Conservation (phyloP, 2,888 invertebrate genomes). For the Onthophagus sagittarius region DNA sequence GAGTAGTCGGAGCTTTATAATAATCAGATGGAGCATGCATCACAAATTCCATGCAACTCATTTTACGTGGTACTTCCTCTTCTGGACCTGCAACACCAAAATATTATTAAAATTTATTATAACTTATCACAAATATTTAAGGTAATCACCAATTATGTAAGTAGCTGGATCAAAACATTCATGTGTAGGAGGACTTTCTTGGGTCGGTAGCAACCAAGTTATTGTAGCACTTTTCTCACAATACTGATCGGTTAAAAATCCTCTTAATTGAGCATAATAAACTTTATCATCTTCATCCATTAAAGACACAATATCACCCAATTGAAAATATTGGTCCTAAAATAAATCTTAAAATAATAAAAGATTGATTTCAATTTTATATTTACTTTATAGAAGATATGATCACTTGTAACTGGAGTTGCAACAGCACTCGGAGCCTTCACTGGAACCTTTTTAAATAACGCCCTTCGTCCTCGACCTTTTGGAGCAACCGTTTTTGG, state of each 20-base stretch:
- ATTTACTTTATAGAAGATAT: constrained; percentile 68
- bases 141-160: constrained; percentile 71
- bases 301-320: constrained; percentile 88
- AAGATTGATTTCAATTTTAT: background rate
- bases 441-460: constrained; percentile 75
- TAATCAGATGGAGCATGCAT: constrained; percentile 94
- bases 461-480: constrained; percentile 71
- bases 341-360: constrained; percentile 26
- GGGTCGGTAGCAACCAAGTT: constrained; percentile 88
- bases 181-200: constrained; percentile 71
- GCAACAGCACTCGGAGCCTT: constrained; percentile 80
- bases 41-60: constrained; percentile 86
- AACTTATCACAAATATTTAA: background rate
- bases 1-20: constrained; percentile 70
- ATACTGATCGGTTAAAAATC: constrained; percentile 86
- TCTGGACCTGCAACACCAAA: constrained; percentile 69
- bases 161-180: constrained; percentile 83
- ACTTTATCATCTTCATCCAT: constrained; percentile 70
- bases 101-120: background rate
- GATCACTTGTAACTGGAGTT: constrained; percentile 76
- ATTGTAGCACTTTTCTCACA: constrained; percentile 90
- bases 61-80: constrained; percentile 80
- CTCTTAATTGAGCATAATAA: constrained; percentile 87
- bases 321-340: constrained; percentile 76
- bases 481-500: constrained; percentile 52